A percentile compares a stretch with the other conserved stretches of the same genome.
These are phyloP conservation scores for Syngnathus floridae DNA, from an alignment of 2,113 vertebrate species.

Conservation along the genomic window DNA sequence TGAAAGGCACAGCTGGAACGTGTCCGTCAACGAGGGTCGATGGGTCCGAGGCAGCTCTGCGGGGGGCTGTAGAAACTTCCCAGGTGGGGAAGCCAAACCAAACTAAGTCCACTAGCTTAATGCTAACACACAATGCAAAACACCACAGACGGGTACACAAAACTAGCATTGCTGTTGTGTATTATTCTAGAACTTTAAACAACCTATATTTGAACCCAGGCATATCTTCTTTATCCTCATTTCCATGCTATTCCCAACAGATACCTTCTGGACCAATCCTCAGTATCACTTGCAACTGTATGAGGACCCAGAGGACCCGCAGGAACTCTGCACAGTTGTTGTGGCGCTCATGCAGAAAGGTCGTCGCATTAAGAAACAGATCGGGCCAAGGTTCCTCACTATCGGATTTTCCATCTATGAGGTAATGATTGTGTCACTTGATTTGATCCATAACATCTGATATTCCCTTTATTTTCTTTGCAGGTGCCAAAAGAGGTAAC, in stretches of 20 bases:
- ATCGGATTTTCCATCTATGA: constrained; percentile 96
- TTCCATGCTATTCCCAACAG: constrained; percentile 54
- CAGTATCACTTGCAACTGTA: constrained; percentile 88
- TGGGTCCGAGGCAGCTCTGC: constrained; percentile 97
- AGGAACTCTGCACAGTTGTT: constrained; percentile 83
- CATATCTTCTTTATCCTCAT: too few species aligned
- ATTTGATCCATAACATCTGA: not conserved
- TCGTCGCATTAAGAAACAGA: constrained; percentile 83
- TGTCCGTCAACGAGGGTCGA: constrained; percentile 87
- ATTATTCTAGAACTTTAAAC: too few species aligned
- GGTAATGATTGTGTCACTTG: constrained; percentile 57
- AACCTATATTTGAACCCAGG: too few species aligned
- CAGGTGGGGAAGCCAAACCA: constrained; percentile 67
- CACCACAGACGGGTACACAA: not conserved
- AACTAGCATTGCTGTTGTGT: not conserved
- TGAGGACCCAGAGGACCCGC: constrained; percentile 80
- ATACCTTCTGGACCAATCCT: constrained; percentile 97
- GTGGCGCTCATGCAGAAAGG: constrained; percentile 98
- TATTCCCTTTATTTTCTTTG: constrained; percentile 20
- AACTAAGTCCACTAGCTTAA: not conserved
- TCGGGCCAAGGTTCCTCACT: constrained; percentile 82
- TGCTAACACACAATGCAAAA: not conserved
- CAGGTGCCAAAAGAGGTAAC: constrained; percentile 87
- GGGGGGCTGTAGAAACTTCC: constrained; percentile 92
- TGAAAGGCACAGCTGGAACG: constrained; percentile 84